Percentiles rank a stretch among this genome's conserved stretches.
phyloP scores from a whole-genome alignment of 2,113 vertebrate species.

The Chinchilla lanigera region DNA sequence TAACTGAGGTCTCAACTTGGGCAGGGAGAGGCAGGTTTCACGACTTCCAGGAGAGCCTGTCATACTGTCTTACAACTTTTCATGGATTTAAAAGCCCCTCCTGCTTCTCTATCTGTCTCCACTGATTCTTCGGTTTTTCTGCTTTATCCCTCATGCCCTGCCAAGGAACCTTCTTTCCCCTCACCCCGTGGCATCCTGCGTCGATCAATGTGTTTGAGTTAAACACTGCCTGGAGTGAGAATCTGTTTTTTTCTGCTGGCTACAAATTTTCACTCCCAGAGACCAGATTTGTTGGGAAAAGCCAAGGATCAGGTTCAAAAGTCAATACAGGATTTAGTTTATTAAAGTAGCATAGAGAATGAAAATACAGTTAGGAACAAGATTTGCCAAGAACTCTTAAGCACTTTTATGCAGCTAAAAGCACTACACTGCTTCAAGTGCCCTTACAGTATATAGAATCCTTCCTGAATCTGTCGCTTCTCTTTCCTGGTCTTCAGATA shows the following conservation, averaged over 20 bases:
- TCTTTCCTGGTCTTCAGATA: not conserved
- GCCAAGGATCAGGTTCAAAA: not conserved
- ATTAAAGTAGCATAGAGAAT: not conserved
- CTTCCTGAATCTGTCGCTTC: not conserved
- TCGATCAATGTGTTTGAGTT: not conserved
- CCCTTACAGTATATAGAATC: not conserved
- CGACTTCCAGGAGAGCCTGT: not conserved
- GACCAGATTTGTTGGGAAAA: not conserved
- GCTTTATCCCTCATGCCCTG: not conserved
- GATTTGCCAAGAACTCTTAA: not conserved
- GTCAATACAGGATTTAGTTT: not conserved
- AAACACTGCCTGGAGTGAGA: not conserved
- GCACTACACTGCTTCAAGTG: not conserved
- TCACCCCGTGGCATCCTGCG: not conserved
- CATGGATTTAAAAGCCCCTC: not conserved
- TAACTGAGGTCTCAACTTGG: no score
- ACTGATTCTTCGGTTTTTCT: not conserved
- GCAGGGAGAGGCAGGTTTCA: not conserved
- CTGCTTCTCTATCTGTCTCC: not conserved
- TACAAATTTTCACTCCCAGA: slow-evolving; percentile 27
- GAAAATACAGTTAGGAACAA: not conserved
- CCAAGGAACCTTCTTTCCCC: not conserved
- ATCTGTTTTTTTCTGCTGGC: not conserved
- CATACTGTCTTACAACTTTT: not conserved
- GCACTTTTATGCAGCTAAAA: not conserved